These are phyloP conservation scores for Molorchus minor DNA, from an alignment of 2,888 invertebrate species.

Conservation along the genomic window DNA sequence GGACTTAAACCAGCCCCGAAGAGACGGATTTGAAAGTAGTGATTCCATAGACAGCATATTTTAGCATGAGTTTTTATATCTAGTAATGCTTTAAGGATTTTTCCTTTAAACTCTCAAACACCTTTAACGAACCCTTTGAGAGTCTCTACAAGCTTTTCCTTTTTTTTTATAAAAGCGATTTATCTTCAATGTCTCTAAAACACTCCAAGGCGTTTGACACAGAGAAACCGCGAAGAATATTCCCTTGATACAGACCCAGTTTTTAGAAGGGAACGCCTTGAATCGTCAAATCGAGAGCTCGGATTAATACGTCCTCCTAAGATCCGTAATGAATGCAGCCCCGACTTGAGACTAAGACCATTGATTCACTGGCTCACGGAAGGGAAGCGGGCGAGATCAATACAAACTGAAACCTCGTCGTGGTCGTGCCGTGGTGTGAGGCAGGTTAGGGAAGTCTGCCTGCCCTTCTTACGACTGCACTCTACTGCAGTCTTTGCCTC, in stretches of 20 bases:
- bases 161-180: background rate
- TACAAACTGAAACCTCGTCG: constrained; percentile 60
- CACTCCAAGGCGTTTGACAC: background rate
- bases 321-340: constrained; percentile 49
- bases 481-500: constrained; percentile 60
- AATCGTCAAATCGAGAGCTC: background rate
- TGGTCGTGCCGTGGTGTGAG: constrained; percentile 57
- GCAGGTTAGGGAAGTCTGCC: constrained; percentile 60
- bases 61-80: no score
- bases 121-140: no score
- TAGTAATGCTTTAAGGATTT: no score
- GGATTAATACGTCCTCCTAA: constrained; percentile 8
- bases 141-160: no score
- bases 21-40: no score
- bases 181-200: background rate
- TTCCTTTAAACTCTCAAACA: no score
- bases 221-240: constrained; percentile 1
- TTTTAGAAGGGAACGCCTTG: constrained; percentile 1
- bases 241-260: background rate
- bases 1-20: no score
- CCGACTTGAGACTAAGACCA: constrained; percentile 59
- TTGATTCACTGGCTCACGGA: constrained; percentile 58
- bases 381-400: constrained; percentile 61
- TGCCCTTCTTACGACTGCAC: constrained; percentile 53
- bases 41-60: no score